Evolutionary conservation across 2,797 vertebrate species (phyloP), one percentile per base, ranked within the genome.

Genomic region (Hypotaenidia philippensis): DNA sequence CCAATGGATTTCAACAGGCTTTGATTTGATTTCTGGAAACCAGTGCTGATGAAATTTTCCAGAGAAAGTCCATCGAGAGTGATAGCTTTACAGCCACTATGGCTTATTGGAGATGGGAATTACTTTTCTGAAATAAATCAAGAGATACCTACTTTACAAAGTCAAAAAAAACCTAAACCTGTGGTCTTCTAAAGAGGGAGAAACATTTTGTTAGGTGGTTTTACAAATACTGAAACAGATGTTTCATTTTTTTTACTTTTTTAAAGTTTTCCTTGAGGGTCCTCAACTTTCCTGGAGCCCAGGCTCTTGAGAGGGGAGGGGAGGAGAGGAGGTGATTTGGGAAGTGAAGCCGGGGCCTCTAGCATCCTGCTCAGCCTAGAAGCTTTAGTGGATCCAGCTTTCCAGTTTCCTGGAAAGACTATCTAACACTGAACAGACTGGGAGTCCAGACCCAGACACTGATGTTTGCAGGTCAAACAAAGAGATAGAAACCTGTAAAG

Each of bases 11-110:
- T 90, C 85, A 83, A 2, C 57, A 38, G 63, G 34, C 13, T 44
- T 93, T 40, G 32, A 75, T 79, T 60, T 87, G 66, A 69, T 82
- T 93, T 78, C 64, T 76, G 44, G 74, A 50, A 76, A 74, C 9
- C 27, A 13, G 52, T 52, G 36, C 27, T 81, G 38, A 41, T 69
- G 72, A 63, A 91, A 83, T 81, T 57, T 44, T 13, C 69, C 50
- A 63, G 44, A 47, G 38, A 49, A 40, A 26, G 40, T 53, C 76
- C 72, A 53, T 47, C 0, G 18, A 41, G 60, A 23, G 20, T 45
- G 49, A 56, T 4, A 2, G 12, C 45, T 80, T 84, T 56, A 70
- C 52, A 65, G 15, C 19, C 34, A 12, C 34, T 13, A 0, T 16
- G 31, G 63, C 71, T 84, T 57, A 34, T 56, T 34, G 14, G 57